Evolutionary conservation across 2,113 vertebrate genomes (phyloP), one percentile per base, ranked within the genome.

Genomic region (Motacilla alba): DNA sequence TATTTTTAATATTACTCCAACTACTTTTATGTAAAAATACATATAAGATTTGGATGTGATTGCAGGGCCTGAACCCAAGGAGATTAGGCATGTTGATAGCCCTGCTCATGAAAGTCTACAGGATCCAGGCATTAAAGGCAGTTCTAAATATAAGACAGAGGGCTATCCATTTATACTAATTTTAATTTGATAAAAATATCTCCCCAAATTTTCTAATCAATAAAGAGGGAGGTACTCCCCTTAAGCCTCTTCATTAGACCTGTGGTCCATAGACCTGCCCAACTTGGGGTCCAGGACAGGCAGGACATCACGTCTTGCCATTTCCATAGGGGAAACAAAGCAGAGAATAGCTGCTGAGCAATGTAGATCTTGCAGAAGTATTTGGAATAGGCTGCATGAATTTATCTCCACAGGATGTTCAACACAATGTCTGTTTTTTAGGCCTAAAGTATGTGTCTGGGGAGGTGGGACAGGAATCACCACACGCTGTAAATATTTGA

Each of bases 271-370:
- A 60, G 19, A 19, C 14, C 14, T 89, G 50, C 23, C 53, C 41
- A 67, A 1, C 24, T 33, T 0, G 0, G 24, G 7, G 33, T 35
- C 14, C 44, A 63, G 68, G 31, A 53, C 27, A 63, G 31, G 79
- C 27, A 63, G 31, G 79, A 81, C 27, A 18, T 56, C 20, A 15
- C 1, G 1, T 87, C 39, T 70, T 46, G 44, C 41, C 23, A 6
- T 44, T 72, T 49, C 62, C 1, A 0, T 83, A 33, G 49, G n/a
- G 28, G 41, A 93, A 91, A 52, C 0, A 0, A 67, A 82, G 9
- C 26, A 89, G 64, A 56, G 21, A 72, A 41, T 16, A 64, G 21
- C 31, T 91, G 33, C 41, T 41, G 68, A 82, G 59, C 33, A 68
- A 30, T 0, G 0, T 26, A 47, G 47, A 33, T 59, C 39, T 69